Base-by-base conservation (phyloP, 2,888 invertebrate species). In the Mimumesa dahlbomi region DNA sequence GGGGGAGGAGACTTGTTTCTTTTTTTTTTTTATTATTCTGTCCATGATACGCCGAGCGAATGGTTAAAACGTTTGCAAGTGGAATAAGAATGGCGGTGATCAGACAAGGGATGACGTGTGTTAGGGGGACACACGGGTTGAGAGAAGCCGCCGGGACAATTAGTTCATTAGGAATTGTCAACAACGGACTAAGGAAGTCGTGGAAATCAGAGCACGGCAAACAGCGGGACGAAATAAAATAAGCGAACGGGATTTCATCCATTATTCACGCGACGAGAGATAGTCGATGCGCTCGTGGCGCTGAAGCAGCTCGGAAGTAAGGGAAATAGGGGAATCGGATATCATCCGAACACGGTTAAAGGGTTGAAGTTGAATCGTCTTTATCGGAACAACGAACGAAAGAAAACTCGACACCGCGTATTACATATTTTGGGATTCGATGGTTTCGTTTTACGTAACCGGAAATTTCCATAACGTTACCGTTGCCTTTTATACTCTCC, bases 141-240 rank as follows among this genome's bases (percentile, higher is more conserved):
- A 46, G 38, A 57, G 43, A 50, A 31, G 31, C 34, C 29, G 21
- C 11, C 14, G 22, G 14, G 11, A 61, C 65, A 66, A 70, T 59
- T 59, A 66, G 45, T 66, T 66, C 56, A 46, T 66, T 70, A 66
- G 49, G n/a, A 25, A n/a, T 22, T 13, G 22, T 16, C 34, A 18
- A 42, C 56, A n/a, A 29, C 18, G 6, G 13, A 29, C 29, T 14
- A n/a, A 16, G 9, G 22, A 36, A 38, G 25, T 16, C 38, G 16
- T 18, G 13, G 21, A 45, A 56, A 63, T 63, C 50, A 52, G 16
- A 18, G 16, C 31, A n/a, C 14, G 11, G 25, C 18, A 18, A 11
- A 38, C 31, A 36, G n/a, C 49, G 19, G 14, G 14, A 36, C 14
- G 22, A 29, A 46, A 46, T 16, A 34, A 9, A 36, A 57, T 36